Evolutionary conservation across 2,113 vertebrate genomes (phyloP), one percentile per base, ranked within the genome.

Genomic region (Cryptotis parvus): DNA sequence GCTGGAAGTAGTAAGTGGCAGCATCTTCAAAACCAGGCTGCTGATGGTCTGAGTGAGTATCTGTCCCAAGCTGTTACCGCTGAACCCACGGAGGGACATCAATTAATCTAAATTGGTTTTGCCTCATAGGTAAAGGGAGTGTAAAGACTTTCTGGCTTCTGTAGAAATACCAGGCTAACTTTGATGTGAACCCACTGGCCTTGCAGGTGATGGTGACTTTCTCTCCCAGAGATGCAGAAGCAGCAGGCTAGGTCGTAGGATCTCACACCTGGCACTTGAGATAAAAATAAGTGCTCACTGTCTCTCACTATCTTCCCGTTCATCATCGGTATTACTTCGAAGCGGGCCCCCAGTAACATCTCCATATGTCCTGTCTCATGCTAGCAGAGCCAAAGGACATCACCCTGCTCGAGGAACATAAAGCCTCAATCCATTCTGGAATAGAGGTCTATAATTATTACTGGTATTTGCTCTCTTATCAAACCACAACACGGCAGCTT

Each of bases 41-140:
- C 52, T 90, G 55, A 94, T 83, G 58, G 31, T 83, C 70, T 90
- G 26, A 68, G 61, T 87, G 45, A 90, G 87, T n/a, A 15, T 94
- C 55, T 68, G 52, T 92, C 0, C 15, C 55, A 31, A 43, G 3
- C 90, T 81, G 26, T 22, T 73, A 2, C 35, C 83, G 29, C 7
- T 26, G 66, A 92, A 90, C 16, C n/a, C n/a, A n/a, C 22, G 22
- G 8, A 37, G 87, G 22, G n/a, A 41, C 43, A 0, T 55, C 77
- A n/a, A n/a, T n/a, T 24, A 10, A 1, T 24, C 26, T 8, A 0
- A 7, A 20, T 90, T 6, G 78, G 90, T n/a, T n/a, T 37, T 20
- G 87, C 77, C 35, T 94, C 77, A 35, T 79, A 83, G 72, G 87
- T 84, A n/a, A 92, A n/a, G n/a, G 73, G 45, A 74, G n/a, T 45